phyloP scores from a whole-genome alignment of 1,140 invertebrate species.

The Megalopta genalis region DNA sequence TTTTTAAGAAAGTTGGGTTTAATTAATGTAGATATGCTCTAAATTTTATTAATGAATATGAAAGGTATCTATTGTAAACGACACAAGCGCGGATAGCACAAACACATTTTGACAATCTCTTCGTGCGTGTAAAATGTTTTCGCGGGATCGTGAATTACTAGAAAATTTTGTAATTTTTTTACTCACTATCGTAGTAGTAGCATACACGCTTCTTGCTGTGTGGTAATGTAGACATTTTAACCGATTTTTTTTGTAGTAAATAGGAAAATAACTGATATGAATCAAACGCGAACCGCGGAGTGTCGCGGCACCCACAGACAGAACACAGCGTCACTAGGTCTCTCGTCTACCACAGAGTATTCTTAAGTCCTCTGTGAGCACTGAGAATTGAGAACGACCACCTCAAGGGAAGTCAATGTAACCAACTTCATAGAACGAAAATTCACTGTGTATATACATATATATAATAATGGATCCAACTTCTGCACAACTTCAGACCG shows the following conservation, averaged over 20 bases:
- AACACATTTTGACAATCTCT: conserved; percentile 69
- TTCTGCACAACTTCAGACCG: no score
- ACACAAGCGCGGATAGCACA: conserved; percentile 47
- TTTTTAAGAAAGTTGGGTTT: neutral
- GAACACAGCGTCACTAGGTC: conserved; percentile 64
- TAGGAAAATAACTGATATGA: conserved; percentile 60
- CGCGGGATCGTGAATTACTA: conserved; percentile 39
- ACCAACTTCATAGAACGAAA: conserved; percentile 13
- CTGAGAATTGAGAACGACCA: conserved; percentile 24
- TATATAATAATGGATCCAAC: no score
- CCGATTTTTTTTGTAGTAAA: conserved; percentile 46
- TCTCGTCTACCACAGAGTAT: conserved; percentile 28
- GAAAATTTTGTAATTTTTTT: conserved; percentile 55
- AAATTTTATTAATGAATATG: neutral
- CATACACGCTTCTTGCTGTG: conserved; percentile 96
- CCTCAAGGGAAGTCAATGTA: conserved; percentile 9
- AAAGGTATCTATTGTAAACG: conserved; percentile 36
- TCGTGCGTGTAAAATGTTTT: conserved; percentile 52
- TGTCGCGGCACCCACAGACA: conserved; percentile 58
- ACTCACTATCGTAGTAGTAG: conserved; percentile 99
- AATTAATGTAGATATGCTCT: neutral
- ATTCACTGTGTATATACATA: neutral
- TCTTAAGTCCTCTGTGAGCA: conserved; percentile 1
- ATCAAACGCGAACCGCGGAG: conserved; percentile 71
- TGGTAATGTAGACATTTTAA: conserved; percentile 85